These are phyloP conservation scores for Eilema depressum DNA, from an alignment of 2,888 invertebrate genomes.

Conservation along the genomic window DNA sequence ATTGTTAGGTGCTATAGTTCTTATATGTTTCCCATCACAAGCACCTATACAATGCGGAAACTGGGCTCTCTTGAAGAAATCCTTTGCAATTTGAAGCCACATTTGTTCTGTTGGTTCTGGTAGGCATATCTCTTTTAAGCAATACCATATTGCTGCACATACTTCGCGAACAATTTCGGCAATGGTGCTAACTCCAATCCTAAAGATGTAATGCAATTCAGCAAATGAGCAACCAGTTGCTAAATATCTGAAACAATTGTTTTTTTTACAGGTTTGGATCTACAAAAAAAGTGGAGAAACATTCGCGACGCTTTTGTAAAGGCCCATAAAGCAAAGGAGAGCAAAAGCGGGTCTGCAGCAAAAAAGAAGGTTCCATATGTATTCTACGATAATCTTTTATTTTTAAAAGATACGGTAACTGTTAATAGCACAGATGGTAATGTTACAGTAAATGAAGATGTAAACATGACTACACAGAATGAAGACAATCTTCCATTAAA, in stretches of 20 bases:
- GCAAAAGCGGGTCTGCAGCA: conserved; percentile 29
- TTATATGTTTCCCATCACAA: conserved; percentile 24
- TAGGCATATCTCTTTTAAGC: conserved; percentile 28
- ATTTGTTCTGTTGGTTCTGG: conserved; percentile 31
- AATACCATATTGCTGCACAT: conserved; percentile 27
- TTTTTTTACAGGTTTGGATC: conserved; percentile 17
- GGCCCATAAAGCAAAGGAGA: conserved; percentile 29
- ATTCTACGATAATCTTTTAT: conserved; percentile 29
- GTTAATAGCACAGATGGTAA: conserved; percentile 19
- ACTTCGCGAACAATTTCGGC: conserved; percentile 27
- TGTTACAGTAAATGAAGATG: conserved; percentile 32
- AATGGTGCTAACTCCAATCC: conserved; percentile 22
- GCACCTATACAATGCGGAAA: conserved; percentile 16
- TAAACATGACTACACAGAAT: conserved; percentile 23
- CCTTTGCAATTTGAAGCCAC: conserved; percentile 27
- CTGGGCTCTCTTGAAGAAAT: conserved; percentile 19
- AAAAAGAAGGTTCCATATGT: conserved; percentile 30
- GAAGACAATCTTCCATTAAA: conserved; percentile 27
- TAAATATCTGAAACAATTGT: conserved; percentile 31
- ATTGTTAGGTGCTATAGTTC: conserved; percentile 25
- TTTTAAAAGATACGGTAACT: conserved; percentile 33
- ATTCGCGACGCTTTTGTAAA: conserved; percentile 31
- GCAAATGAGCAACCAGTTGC: conserved; percentile 33
- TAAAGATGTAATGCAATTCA: conserved; percentile 20
- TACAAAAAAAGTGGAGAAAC: conserved; percentile 26